phyloP scores from a whole-genome alignment of 2,888 invertebrate genomes.

The Xanthia icteritia region DNA sequence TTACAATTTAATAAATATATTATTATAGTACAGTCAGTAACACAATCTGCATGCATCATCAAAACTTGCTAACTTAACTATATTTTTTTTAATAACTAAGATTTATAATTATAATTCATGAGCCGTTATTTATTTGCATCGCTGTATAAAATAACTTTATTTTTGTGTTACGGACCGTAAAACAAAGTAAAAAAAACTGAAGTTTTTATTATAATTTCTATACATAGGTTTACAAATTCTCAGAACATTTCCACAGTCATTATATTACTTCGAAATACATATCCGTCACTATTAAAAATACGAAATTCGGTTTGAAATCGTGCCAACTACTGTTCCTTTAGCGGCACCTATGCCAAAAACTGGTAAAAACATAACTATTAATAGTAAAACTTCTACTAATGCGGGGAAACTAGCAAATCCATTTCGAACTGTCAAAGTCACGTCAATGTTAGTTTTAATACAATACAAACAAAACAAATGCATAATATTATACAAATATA shows the following conservation, averaged over 20 bases:
- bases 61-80: conserved; percentile 25
- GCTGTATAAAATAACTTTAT: conserved; percentile 22
- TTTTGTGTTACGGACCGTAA: conserved; percentile 53
- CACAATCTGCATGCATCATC: conserved; percentile 46
- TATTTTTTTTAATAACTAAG: conserved; percentile 4
- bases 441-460: conserved; percentile 62
- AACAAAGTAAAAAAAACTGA: conserved; percentile 42
- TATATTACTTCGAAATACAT: conserved; percentile 53
- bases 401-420: conserved; percentile 47
- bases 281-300: conserved; percentile 52
- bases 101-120: conserved; percentile 5
- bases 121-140: conserved; percentile 15
- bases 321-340: conserved; percentile 65
- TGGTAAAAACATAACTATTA: conserved; percentile 72
- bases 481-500: conserved; percentile 61
- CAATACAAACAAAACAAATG: conserved; percentile 63
- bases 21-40: conserved; percentile 61
- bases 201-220: conserved; percentile 50
- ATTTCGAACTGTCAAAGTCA: conserved; percentile 63
- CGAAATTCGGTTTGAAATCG: conserved; percentile 61
- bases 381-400: conserved; percentile 61
- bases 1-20: conserved; percentile 68
- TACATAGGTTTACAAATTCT: conserved; percentile 60
- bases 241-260: conserved; percentile 73
- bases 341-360: conserved; percentile 71